A percentile compares a stretch with the other conserved stretches of the same genome.
Evolutionary conservation across 2,797 vertebrate species (phyloP).

Genomic region (Taenioides sp.): DNA sequence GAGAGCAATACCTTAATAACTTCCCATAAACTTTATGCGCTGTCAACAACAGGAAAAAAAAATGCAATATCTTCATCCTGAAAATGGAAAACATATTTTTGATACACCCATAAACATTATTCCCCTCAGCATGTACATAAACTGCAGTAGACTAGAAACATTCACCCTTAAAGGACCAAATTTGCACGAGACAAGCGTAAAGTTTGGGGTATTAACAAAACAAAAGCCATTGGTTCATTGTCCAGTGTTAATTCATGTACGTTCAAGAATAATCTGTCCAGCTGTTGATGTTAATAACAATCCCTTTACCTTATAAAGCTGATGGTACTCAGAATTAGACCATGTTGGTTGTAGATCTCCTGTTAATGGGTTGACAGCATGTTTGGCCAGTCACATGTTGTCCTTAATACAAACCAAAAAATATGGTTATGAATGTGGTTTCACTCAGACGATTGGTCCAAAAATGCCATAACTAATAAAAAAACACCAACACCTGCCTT

Average conservation of each 20-base stretch:
- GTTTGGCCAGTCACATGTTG: constrained; percentile 45
- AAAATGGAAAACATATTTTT: constrained; percentile 47
- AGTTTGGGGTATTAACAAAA: constrained; percentile 18
- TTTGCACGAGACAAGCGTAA: constrained; percentile 6
- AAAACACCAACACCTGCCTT: constrained; percentile 35
- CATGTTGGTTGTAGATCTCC: constrained; percentile 19
- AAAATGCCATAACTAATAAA: constrained; percentile 22
- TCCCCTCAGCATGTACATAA: constrained; percentile 38
- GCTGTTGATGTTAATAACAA: constrained; percentile 30
- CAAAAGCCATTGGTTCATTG: constrained; percentile 67
- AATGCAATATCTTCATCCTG: constrained; percentile 56
- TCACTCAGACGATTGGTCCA: constrained; percentile 31
- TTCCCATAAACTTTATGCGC: constrained; percentile 46
- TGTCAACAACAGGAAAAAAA: constrained; percentile 50
- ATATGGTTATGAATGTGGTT: constrained; percentile 55
- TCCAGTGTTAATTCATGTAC: constrained; percentile 50
- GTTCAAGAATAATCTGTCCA: constrained; percentile 19
- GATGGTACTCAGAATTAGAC: constrained; percentile 30
- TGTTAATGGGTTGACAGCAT: neutral
- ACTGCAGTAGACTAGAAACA: constrained; percentile 30
- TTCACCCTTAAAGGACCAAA: constrained; percentile 62
- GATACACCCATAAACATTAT: constrained; percentile 45
- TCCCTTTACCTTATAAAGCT: constrained; percentile 22
- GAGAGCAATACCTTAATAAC: constrained; percentile 67
- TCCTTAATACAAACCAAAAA: constrained; percentile 59